Conservation (phyloP, 2,113 vertebrate genomes). For the Lepidothrix coronata region DNA sequence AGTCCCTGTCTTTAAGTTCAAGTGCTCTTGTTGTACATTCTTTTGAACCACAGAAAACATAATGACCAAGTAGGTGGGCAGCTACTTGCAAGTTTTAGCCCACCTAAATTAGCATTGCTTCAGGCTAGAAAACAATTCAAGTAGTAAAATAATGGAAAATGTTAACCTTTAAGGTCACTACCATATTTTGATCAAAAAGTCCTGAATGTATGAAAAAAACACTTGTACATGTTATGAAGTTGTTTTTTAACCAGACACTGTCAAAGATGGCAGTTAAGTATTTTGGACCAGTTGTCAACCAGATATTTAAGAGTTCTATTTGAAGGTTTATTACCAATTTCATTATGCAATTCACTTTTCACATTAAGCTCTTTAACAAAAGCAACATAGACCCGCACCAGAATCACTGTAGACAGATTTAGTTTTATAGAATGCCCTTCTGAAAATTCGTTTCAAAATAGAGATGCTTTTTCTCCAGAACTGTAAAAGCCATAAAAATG, state of each 20-base stretch:
- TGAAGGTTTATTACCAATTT: conserved; percentile 39
- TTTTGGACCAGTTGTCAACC: conserved; percentile 65
- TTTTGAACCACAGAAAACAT: conserved; percentile 64
- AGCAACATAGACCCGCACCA: conserved; percentile 49
- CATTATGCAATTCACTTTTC: conserved; percentile 20
- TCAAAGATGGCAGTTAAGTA: conserved; percentile 45
- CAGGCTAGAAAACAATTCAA: conserved; percentile 69
- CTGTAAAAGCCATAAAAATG: conserved; percentile 75
- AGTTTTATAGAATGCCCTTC: conserved; percentile 68
- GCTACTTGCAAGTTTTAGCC: conserved; percentile 58
- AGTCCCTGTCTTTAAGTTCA: conserved; percentile 68
- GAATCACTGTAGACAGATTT: conserved; percentile 59
- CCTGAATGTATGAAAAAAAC: conserved; percentile 56
- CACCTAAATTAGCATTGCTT: conserved; percentile 61
- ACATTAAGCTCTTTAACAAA: conserved; percentile 53
- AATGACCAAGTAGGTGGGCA: conserved; percentile 55
- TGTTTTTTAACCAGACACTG: conserved; percentile 50
- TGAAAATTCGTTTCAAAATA: conserved; percentile 75
- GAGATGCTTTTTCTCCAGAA: conserved; percentile 70
- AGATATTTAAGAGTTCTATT: conserved; percentile 17
- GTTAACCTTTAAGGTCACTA: conserved; percentile 70
- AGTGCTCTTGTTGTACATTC: conserved; percentile 75
- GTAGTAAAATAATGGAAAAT: conserved; percentile 69
- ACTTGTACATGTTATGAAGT: conserved; percentile 50
- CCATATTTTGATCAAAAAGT: conserved; percentile 68